Percentiles rank a stretch among this genome's conserved stretches.
Conservation (phyloP, 2,113 vertebrate species). For the Talpa occidentalis region DNA sequence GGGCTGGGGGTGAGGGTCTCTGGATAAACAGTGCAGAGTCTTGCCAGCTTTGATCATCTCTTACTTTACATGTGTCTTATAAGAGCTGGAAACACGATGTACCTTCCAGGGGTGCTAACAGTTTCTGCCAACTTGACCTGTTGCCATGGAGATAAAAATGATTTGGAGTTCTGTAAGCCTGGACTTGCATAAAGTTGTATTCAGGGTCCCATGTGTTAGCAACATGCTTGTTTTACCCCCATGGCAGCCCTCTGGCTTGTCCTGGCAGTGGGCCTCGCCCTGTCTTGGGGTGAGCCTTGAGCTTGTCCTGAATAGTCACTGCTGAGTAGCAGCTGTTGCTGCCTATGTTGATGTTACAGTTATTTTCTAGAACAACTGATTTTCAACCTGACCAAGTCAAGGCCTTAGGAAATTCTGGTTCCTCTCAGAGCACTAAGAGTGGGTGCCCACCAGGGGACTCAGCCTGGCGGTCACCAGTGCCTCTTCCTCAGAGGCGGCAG, state of each 20-base stretch:
- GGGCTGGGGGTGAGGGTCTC: too few species aligned
- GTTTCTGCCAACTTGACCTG: not conserved
- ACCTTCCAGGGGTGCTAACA: not conserved
- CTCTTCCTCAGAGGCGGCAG: not conserved
- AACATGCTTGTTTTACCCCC: not conserved
- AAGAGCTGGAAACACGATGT: not conserved
- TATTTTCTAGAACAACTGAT: not conserved
- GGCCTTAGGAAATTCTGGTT: not conserved
- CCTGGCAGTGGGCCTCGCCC: not conserved
- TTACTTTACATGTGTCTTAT: not conserved
- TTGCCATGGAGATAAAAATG: not conserved
- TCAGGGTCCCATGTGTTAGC: not conserved
- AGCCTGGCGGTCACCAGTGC: accelerated
- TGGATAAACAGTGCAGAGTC: not conserved
- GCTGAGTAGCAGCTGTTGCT: not conserved
- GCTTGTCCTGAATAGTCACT: not conserved
- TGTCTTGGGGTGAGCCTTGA: not conserved
- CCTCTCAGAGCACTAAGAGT: accelerated
- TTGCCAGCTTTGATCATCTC: not conserved
- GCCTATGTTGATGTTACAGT: not conserved
- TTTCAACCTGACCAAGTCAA: not conserved
- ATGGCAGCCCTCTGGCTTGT: not conserved
- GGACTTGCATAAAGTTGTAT: not conserved
- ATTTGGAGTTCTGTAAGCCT: not conserved
- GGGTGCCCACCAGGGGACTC: not conserved